Conservation (phyloP, 2,113 vertebrate species). For the Acrocephalus arundinaceus region DNA sequence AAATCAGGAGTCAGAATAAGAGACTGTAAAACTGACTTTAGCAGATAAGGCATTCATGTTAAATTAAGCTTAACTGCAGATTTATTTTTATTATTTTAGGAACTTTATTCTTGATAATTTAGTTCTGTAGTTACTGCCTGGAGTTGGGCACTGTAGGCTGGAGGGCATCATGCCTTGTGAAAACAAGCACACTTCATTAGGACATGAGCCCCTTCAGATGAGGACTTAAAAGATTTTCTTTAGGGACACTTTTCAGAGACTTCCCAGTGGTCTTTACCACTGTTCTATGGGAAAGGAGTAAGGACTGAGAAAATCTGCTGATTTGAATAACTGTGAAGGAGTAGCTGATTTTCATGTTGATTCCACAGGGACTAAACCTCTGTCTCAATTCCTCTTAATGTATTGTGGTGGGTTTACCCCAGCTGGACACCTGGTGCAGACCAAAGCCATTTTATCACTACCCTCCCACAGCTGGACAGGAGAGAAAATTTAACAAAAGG, state of each 20-base stretch:
- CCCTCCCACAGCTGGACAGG: background rate
- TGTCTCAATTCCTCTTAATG: background rate
- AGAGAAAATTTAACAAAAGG: background rate
- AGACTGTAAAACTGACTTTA: background rate
- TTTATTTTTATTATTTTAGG: background rate
- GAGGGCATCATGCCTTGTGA: background rate
- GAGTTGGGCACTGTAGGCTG: background rate
- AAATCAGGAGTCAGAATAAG: background rate
- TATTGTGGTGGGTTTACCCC: background rate
- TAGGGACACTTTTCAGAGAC: background rate
- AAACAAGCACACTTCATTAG: background rate
- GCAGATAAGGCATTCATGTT: background rate
- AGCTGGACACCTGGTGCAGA: background rate
- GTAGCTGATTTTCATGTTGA: background rate
- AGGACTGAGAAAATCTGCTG: background rate
- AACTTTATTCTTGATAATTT: background rate
- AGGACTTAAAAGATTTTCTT: background rate
- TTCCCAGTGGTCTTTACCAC: background rate
- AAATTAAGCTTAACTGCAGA: background rate
- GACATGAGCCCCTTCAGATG: background rate
- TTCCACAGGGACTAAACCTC: background rate
- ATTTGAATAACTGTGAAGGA: background rate
- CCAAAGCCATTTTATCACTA: background rate
- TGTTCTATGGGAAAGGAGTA: background rate
- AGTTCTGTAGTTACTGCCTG: background rate